These are phyloP conservation scores for Pithys albifrons DNA, from an alignment of 2,113 vertebrate genomes.

Conservation along the genomic window DNA sequence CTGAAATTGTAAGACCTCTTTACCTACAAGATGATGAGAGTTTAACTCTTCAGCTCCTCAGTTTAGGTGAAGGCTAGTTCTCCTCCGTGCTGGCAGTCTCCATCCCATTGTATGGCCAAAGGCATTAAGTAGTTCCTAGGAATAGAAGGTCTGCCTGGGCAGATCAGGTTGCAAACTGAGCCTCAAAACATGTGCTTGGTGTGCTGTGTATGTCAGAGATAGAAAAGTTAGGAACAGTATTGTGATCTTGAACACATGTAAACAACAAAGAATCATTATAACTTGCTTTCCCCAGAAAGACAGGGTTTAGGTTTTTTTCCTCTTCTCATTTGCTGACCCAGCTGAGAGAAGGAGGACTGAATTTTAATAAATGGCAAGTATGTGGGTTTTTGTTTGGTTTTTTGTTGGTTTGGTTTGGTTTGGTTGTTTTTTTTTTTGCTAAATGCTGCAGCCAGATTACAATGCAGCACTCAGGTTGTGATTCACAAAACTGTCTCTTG, in stretches of 20 bases:
- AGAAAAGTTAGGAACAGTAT: neutral
- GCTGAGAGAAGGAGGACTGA: neutral
- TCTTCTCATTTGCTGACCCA: neutral
- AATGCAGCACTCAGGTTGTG: accelerated
- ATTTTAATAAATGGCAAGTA: neutral
- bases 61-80: neutral
- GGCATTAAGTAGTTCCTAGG: neutral
- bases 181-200: neutral
- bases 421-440: neutral
- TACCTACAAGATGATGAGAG: neutral
- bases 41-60: neutral
- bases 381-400: neutral
- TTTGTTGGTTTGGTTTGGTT: too few relatives aligned
- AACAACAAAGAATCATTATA: neutral
- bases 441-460: neutral
- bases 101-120: neutral
- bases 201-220: neutral
- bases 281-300: neutral
- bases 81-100: neutral
- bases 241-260: neutral
- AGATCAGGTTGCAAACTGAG: neutral
- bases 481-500: neutral
- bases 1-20: neutral
- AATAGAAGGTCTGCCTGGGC: neutral
- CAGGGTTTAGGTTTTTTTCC: neutral